These are phyloP conservation scores for Hypomesus transpacificus DNA, from an alignment of 2,113 vertebrate genomes.

Conservation along the genomic window DNA sequence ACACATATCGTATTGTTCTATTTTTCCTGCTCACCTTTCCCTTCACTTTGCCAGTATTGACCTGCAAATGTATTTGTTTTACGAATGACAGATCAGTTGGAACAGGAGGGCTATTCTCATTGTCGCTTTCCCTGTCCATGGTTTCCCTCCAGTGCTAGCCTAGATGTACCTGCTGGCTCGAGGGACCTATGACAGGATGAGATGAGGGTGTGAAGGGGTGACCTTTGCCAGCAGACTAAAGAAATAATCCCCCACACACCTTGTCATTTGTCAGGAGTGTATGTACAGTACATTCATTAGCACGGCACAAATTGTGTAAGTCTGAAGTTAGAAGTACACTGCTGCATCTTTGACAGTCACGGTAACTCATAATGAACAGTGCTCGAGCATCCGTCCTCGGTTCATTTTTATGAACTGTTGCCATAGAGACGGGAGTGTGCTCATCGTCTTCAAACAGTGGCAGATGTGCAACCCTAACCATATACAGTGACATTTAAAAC, in stretches of 20 bases:
- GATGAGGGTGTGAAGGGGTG: too few species aligned
- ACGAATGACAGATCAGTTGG: neutral
- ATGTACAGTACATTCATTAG: too few species aligned
- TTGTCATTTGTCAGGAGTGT: too few species aligned
- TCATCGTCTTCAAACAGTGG: slow-evolving; percentile 7
- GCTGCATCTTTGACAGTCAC: too few species aligned
- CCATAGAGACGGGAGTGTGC: neutral
- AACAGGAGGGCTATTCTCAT: neutral
- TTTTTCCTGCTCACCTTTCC: neutral
- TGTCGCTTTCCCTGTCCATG: neutral
- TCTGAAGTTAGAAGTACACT: too few species aligned
- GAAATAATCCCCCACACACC: too few species aligned
- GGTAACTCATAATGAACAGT: too few species aligned
- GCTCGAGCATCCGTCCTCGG: too few species aligned
- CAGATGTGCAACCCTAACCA: slow-evolving; percentile 1
- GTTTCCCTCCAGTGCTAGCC: neutral
- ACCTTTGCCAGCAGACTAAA: too few species aligned
- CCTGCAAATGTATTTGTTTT: neutral
- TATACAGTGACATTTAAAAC: too few species aligned
- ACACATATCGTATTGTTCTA: neutral
- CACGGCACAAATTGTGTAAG: too few species aligned
- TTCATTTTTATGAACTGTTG: slow-evolving; percentile 3
- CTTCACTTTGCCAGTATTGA: neutral
- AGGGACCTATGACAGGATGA: neutral
- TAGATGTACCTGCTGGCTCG: neutral